Percentiles rank a stretch among this genome's conserved stretches.
phyloP scores from a whole-genome alignment of 2,113 vertebrate genomes.

The Porphyrio hochstetteri region DNA sequence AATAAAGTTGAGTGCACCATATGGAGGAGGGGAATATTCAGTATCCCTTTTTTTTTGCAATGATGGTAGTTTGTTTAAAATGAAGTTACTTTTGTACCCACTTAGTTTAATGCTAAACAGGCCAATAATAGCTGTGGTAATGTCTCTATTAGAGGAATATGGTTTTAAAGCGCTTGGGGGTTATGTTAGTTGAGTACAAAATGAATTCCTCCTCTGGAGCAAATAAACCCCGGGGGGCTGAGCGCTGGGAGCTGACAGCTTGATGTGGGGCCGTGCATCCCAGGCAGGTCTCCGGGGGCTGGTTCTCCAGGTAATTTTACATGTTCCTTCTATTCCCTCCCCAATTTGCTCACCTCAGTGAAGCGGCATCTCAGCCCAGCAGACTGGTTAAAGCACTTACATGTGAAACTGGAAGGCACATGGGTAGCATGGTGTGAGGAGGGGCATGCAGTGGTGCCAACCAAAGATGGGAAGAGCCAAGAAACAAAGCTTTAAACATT shows the following conservation, averaged over 20 bases:
- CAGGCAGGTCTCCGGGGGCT: neutral
- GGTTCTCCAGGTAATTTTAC: neutral
- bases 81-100: neutral
- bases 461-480: neutral
- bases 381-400: neutral
- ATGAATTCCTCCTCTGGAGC: conserved; percentile 29
- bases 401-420: neutral
- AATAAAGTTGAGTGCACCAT: neutral
- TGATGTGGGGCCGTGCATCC: neutral
- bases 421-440: fast-evolving
- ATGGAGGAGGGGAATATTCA: neutral
- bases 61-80: conserved; percentile 1
- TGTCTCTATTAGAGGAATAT: neutral
- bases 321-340: neutral
- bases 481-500: neutral
- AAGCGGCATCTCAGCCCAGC: neutral
- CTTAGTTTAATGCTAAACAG: conserved; percentile 1
- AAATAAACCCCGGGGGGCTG: neutral
- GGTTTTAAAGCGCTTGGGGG: conserved; percentile 28
- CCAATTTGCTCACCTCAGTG: neutral
- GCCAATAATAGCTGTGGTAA: neutral
- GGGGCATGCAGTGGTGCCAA: neutral
- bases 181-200: conserved; percentile 9
- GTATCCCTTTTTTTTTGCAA: neutral
- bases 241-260: conserved; percentile 21